Percentiles rank a stretch among this genome's conserved stretches.
Evolutionary conservation across 2,797 vertebrate species (phyloP).

Genomic region (Pseudochirops corinnae): DNA sequence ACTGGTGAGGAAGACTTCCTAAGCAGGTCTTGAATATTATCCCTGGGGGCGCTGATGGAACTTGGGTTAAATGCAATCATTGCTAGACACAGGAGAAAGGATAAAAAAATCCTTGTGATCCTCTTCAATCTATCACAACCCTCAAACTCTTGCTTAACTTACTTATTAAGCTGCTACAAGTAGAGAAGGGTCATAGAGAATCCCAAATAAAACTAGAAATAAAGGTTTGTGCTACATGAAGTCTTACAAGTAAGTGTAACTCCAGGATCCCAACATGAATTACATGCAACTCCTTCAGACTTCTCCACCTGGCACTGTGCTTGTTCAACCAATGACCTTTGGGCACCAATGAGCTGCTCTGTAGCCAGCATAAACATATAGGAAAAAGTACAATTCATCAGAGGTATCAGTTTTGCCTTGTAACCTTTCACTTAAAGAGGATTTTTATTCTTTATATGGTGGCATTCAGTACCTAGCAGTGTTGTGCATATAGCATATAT

Average conservation of each 20-base stretch:
- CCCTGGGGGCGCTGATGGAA: not conserved
- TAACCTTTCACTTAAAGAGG: not conserved
- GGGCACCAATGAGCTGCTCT: too few species aligned
- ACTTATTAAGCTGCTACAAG: not conserved
- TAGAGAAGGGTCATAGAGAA: not conserved
- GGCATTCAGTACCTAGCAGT: too few species aligned
- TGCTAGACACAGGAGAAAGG: not conserved
- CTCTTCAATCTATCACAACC: not conserved
- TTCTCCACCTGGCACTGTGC: too few species aligned
- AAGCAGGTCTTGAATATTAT: not conserved
- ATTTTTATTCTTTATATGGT: not conserved
- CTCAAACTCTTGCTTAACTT: not conserved
- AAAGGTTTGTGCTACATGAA: not conserved
- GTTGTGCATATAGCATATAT: too few species aligned
- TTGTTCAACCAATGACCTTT: too few species aligned
- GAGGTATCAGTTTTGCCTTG: too few species aligned
- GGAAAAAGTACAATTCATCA: not conserved
- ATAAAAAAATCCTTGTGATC: not conserved
- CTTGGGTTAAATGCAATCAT: not conserved
- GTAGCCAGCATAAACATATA: not conserved
- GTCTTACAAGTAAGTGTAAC: not conserved
- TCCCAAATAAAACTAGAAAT: not conserved
- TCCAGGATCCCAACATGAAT: too few species aligned
- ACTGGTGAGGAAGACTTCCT: not conserved
- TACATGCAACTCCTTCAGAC: too few species aligned